Conservation (phyloP, 2,113 vertebrate species). For the Anseranas semipalmata region DNA sequence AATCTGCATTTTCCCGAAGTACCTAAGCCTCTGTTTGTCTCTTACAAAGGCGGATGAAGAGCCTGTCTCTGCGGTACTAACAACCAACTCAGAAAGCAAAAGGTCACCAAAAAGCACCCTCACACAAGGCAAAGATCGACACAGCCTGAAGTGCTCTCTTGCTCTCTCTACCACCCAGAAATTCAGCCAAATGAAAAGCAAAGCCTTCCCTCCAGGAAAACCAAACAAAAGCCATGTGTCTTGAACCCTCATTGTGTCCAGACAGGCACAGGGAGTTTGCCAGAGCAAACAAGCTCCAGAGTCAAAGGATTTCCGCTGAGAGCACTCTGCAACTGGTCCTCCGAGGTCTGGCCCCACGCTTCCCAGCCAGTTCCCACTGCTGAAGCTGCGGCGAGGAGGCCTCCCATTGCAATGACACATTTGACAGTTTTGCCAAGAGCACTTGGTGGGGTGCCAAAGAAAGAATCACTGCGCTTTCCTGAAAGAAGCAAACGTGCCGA, state of each 20-base stretch:
- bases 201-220: slow-evolving; percentile 62
- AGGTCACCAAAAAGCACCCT: not conserved
- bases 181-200: slow-evolving; percentile 57
- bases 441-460: slow-evolving; percentile 50
- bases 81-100: not conserved
- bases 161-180: slow-evolving; percentile 46
- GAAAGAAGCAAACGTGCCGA: slow-evolving; percentile 18
- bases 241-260: slow-evolving; percentile 58
- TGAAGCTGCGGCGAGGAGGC: slow-evolving; percentile 46
- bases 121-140: not conserved
- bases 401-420: slow-evolving; percentile 62
- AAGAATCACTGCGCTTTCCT: slow-evolving; percentile 10
- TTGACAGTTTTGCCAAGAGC: slow-evolving; percentile 68
- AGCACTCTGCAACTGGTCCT: slow-evolving; percentile 58
- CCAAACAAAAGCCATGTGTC: slow-evolving; percentile 63
- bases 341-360: slow-evolving; percentile 6
- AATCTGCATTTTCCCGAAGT: not conserved
- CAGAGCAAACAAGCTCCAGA: slow-evolving; percentile 70
- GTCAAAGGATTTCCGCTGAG: slow-evolving; percentile 71
- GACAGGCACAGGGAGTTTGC: slow-evolving; percentile 60
- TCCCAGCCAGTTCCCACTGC: slow-evolving; percentile 57
- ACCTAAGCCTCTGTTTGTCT: not conserved
- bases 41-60: not conserved
- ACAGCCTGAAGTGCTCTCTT: not conserved
- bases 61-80: not conserved